Conservation (phyloP, 2,888 invertebrate genomes). For the Encarsia formosa region DNA sequence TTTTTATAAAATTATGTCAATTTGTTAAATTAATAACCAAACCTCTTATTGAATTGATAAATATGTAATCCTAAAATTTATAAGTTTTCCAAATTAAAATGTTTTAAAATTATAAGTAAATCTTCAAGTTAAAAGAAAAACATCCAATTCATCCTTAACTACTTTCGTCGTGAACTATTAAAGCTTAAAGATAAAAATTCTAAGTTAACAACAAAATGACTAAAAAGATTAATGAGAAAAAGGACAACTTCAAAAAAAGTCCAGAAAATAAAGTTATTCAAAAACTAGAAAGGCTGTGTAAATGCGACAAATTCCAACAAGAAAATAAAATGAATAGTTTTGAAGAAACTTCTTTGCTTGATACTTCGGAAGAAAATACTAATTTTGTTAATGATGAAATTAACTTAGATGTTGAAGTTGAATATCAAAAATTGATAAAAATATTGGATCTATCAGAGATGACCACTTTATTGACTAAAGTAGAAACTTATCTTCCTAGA, state of each 20-base stretch:
- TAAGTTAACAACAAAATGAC: too few relatives aligned
- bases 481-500: slow-evolving; percentile 36
- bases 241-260: background rate
- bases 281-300: slow-evolving; percentile 31
- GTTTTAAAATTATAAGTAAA: background rate
- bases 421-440: slow-evolving; percentile 36
- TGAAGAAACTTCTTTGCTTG: slow-evolving; percentile 29
- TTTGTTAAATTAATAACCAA: too few relatives aligned
- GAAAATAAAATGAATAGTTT: slow-evolving; percentile 32
- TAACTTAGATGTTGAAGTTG: slow-evolving; percentile 39
- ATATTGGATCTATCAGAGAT: slow-evolving; percentile 39
- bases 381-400: slow-evolving; percentile 35
- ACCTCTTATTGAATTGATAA: too few relatives aligned
- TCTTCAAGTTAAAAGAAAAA: background rate
- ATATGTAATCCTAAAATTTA: background rate
- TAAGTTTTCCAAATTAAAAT: background rate
- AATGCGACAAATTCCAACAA: slow-evolving; percentile 36
- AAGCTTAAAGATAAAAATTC: too few relatives aligned
- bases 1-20: too few relatives aligned
- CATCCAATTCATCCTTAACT: background rate
- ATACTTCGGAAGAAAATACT: slow-evolving; percentile 33
- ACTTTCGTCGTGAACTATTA: too few relatives aligned
- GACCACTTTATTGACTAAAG: slow-evolving; percentile 40
- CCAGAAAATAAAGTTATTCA: slow-evolving; percentile 3
- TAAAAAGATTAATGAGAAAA: slow-evolving; percentile 1